Conservation (phyloP, 2,888 invertebrate species). For the Cenopis cana region DNA sequence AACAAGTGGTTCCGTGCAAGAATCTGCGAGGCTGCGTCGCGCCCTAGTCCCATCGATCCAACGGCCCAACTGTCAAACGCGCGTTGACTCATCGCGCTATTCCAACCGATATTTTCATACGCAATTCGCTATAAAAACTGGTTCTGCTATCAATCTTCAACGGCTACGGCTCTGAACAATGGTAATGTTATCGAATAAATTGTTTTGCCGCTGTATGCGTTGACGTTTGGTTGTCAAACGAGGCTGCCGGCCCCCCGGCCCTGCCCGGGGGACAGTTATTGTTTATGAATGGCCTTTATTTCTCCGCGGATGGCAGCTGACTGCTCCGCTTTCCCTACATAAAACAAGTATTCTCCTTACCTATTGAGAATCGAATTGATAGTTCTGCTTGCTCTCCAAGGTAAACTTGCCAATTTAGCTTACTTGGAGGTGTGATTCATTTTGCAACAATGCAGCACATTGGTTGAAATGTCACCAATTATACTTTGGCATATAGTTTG, state of each 20-base stretch:
- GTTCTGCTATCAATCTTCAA: slow-evolving; percentile 55
- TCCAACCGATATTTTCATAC: slow-evolving; percentile 69
- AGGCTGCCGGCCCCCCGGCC: slow-evolving; percentile 46
- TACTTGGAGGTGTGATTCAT: slow-evolving; percentile 35
- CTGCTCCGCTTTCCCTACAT: background rate
- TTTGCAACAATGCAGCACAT: slow-evolving; percentile 9
- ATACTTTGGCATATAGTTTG: slow-evolving; percentile 20
- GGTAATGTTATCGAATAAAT: slow-evolving; percentile 48
- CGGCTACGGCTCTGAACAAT: slow-evolving; percentile 52
- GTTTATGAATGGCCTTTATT: slow-evolving; percentile 18
- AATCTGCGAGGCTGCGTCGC: slow-evolving; percentile 59
- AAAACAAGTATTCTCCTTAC: background rate
- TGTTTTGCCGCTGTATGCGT: slow-evolving; percentile 43
- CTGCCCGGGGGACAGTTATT: slow-evolving; percentile 38
- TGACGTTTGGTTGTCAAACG: slow-evolving; percentile 49
- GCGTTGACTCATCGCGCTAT: slow-evolving; percentile 78
- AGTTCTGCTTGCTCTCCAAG: slow-evolving; percentile 23
- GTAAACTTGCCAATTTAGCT: slow-evolving; percentile 25
- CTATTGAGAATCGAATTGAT: background rate
- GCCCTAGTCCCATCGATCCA: slow-evolving; percentile 82
- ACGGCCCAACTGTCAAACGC: slow-evolving; percentile 78
- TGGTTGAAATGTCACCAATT: slow-evolving; percentile 3
- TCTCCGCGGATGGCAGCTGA: slow-evolving; percentile 6
- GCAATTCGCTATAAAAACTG: slow-evolving; percentile 63
- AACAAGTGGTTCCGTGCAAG: slow-evolving; percentile 63